Conservation (phyloP, 2,113 vertebrate genomes). For the Cyprinus carpio region DNA sequence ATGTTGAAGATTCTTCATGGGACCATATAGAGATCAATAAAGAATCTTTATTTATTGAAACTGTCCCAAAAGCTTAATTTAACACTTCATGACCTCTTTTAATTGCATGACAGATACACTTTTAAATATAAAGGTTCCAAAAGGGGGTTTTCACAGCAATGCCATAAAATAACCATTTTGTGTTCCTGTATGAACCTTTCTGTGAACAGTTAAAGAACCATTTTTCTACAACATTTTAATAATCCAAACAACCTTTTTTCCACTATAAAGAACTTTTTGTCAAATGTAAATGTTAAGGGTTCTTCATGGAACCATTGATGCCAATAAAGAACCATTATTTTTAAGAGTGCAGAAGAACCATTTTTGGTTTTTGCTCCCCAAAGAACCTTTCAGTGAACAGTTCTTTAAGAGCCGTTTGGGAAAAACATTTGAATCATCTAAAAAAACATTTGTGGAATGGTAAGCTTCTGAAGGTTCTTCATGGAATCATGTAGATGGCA, state of each 20-base stretch:
- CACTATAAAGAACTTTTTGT: not conserved
- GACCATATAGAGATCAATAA: no score
- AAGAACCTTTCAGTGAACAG: not conserved
- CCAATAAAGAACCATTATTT: not conserved
- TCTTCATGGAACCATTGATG: not conserved
- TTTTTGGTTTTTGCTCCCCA: not conserved
- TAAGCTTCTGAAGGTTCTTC: not conserved
- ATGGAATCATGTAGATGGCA: not conserved
- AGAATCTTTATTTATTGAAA: no score
- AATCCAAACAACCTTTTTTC: no score
- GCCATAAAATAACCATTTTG: not conserved
- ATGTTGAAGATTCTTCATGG: not conserved
- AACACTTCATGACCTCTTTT: not conserved
- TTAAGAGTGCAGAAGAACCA: not conserved
- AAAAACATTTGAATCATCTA: not conserved
- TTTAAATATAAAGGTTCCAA: not conserved
- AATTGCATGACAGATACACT: not conserved
- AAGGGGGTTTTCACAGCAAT: not conserved
- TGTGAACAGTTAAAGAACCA: no score
- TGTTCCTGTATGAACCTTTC: not conserved
- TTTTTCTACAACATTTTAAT: no score
- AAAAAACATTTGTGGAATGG: not conserved
- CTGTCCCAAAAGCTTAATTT: no score
- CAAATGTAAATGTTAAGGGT: no score
- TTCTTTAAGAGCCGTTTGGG: not conserved